Percentiles rank a stretch among this genome's conserved stretches.
Evolutionary conservation across 2,888 invertebrate species (phyloP).

Genomic region (Leptinotarsa rubiginosa): DNA sequence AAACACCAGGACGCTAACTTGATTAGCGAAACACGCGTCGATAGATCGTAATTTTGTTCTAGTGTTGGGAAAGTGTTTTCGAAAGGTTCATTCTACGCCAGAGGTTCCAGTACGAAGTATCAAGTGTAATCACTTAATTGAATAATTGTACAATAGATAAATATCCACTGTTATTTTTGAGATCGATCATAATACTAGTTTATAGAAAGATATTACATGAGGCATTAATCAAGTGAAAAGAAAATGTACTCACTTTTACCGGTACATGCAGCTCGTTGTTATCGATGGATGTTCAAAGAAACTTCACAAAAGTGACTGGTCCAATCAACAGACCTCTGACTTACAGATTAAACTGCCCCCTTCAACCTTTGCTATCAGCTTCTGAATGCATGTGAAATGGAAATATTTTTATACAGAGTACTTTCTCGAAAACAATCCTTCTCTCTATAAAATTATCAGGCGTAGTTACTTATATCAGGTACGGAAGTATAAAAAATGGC

Average conservation of each 20-base stretch:
- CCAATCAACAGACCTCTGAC: slow-evolving; percentile 50
- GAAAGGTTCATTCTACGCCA: too few relatives aligned
- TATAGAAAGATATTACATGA: too few relatives aligned
- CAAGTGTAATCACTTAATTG: too few relatives aligned
- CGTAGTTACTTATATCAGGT: not conserved
- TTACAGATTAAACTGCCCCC: slow-evolving; percentile 49
- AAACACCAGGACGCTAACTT: too few relatives aligned
- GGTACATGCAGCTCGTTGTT: slow-evolving; percentile 26
- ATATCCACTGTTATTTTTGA: too few relatives aligned
- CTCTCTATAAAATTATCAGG: not conserved
- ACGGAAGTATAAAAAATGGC: too few relatives aligned
- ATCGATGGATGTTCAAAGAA: slow-evolving; percentile 9
- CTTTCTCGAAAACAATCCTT: not conserved
- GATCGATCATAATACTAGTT: too few relatives aligned
- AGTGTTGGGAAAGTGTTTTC: too few relatives aligned
- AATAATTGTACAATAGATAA: too few relatives aligned
- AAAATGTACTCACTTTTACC: slow-evolving; percentile 50
- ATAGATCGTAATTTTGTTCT: too few relatives aligned
- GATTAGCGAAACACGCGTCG: too few relatives aligned
- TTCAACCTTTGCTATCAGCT: slow-evolving; percentile 49
- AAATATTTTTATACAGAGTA: slow-evolving; percentile 8
- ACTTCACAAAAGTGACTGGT: slow-evolving; percentile 27
- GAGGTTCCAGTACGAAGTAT: too few relatives aligned
- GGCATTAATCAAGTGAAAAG: not conserved
- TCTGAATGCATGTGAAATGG: slow-evolving; percentile 33